These are phyloP conservation scores for Petroica traversi DNA, from an alignment of 2,113 vertebrate genomes.

Conservation along the genomic window DNA sequence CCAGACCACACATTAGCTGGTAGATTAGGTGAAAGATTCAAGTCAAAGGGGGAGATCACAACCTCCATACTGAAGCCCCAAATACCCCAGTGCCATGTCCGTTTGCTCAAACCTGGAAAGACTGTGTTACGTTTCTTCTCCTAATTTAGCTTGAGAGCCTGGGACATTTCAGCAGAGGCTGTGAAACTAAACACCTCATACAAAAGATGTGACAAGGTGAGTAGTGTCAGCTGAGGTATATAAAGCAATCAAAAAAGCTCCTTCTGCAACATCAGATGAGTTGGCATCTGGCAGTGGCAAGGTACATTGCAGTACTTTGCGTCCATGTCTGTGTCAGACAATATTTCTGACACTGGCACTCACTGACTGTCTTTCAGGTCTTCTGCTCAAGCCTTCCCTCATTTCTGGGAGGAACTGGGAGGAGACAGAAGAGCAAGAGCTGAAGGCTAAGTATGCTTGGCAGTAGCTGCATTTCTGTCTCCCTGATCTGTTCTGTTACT, in stretches of 20 bases:
- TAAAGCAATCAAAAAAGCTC: background rate
- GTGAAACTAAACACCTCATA: background rate
- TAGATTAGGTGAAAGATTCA: background rate
- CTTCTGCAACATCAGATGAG: background rate
- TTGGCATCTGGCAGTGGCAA: background rate
- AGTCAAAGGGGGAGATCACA: background rate
- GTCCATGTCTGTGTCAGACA: background rate
- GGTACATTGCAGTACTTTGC: background rate
- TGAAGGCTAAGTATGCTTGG: background rate
- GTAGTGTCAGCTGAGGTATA: background rate
- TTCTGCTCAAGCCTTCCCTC: background rate
- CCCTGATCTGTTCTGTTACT: background rate
- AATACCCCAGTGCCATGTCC: background rate
- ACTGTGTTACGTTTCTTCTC: fast-evolving
- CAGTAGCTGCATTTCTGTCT: background rate
- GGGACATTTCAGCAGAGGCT: background rate
- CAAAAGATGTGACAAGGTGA: background rate
- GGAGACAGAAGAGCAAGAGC: background rate
- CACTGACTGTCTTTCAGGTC: background rate
- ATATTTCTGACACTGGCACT: background rate
- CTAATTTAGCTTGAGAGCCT: background rate
- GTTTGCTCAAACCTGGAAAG: background rate
- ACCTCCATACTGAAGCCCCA: background rate
- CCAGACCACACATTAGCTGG: background rate
- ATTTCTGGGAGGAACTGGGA: background rate